A percentile compares a stretch with the other conserved stretches of the same genome.
Conservation (phyloP, 2,888 invertebrate species). For the Falcaria lacertinaria region DNA sequence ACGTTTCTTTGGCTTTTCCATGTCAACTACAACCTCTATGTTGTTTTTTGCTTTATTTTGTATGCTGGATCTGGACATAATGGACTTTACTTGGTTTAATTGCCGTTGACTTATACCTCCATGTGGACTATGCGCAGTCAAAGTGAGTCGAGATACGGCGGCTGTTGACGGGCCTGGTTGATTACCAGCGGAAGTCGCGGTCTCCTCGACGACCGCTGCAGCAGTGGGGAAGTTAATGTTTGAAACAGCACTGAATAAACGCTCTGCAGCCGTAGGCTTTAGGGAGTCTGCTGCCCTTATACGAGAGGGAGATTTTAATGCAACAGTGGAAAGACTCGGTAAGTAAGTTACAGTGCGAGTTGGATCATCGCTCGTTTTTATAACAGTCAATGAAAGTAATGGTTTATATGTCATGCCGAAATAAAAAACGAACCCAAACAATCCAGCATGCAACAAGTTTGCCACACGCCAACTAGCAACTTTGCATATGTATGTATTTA, state of each 20-base stretch:
- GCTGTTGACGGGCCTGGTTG: conserved; percentile 50
- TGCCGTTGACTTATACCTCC: conserved; percentile 53
- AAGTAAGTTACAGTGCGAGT: conserved; percentile 64
- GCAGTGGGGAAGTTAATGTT: conserved; percentile 62
- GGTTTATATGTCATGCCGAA: conserved; percentile 59
- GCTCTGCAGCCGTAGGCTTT: conserved; percentile 35
- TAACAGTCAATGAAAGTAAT: conserved; percentile 53
- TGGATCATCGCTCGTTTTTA: conserved; percentile 46
- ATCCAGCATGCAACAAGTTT: conserved; percentile 56
- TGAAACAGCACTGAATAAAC: conserved; percentile 35
- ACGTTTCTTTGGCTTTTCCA: conserved; percentile 32
- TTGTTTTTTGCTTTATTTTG: conserved; percentile 33
- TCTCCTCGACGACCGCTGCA: conserved; percentile 51
- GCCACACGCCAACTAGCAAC: conserved; percentile 58
- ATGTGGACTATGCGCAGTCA: conserved; percentile 47
- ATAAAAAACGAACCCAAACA: conserved; percentile 55
- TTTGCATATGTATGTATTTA: conserved; percentile 48
- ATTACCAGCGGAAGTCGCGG: conserved; percentile 11
- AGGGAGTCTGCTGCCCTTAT: conserved; percentile 17
- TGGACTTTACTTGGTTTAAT: conserved; percentile 56
- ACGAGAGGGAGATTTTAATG: conserved; percentile 28
- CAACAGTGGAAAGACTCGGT: conserved; percentile 49
- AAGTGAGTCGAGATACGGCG: conserved; percentile 42
- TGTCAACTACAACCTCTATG: conserved; percentile 33
- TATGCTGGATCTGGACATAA: conserved; percentile 46